Evolutionary conservation across 2,888 invertebrate species (phyloP).

Genomic region (Phyllotreta cruciferae): DNA sequence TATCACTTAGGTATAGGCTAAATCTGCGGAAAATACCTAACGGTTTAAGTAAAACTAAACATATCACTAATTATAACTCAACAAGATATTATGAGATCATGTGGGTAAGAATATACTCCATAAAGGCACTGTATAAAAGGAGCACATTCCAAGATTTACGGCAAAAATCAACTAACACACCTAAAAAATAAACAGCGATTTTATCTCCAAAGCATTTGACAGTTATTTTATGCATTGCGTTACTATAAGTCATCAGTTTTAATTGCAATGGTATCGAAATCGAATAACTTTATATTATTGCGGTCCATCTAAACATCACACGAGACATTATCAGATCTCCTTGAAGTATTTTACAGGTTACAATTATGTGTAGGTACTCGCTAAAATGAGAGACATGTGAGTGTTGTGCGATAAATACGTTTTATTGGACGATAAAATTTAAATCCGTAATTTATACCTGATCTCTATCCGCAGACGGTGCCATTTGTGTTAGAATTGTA

Average conservation of each 20-base stretch:
- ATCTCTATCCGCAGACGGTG: too few relatives aligned
- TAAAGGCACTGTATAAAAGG: too few relatives aligned
- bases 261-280: conserved; percentile 8
- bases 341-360: conserved; percentile 7
- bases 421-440: too few relatives aligned
- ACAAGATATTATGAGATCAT: too few relatives aligned
- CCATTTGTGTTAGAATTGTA: too few relatives aligned
- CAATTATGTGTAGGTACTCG: background rate
- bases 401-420: too few relatives aligned
- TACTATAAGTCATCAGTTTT: conserved; percentile 3
- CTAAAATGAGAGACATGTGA: background rate
- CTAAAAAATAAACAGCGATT: conserved; percentile 9
- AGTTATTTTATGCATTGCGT: conserved; percentile 9
- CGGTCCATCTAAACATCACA: background rate
- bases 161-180: background rate
- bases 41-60: too few relatives aligned
- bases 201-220: conserved; percentile 1
- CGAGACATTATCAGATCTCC: conserved; percentile 7
- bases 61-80: too few relatives aligned
- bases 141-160: background rate
- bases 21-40: too few relatives aligned
- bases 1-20: too few relatives aligned
- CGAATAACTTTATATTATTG: conserved; percentile 7
- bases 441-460: too few relatives aligned
- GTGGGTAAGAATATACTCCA: too few relatives aligned